These are phyloP conservation scores for Boloria selene DNA, from an alignment of 2,888 invertebrate genomes.

Conservation along the genomic window DNA sequence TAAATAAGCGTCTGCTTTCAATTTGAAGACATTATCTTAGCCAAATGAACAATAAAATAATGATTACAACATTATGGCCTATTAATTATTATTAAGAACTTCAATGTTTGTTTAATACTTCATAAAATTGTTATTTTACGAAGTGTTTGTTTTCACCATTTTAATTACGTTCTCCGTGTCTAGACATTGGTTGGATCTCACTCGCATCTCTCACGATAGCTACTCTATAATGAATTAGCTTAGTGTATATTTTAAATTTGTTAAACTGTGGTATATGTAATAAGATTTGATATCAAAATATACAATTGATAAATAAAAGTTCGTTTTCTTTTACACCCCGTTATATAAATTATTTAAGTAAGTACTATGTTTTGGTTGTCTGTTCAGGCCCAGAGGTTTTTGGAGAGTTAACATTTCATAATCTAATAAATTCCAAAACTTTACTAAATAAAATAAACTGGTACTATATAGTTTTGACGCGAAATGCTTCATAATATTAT, in stretches of 20 bases:
- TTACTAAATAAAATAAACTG: no score
- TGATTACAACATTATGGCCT: constrained; percentile 10
- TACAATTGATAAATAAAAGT: constrained; percentile 68
- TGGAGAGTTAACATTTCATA: no score
- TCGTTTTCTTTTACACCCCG: constrained; percentile 44
- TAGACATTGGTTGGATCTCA: constrained; percentile 27
- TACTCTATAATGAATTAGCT: constrained; percentile 21
- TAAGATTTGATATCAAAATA: constrained; percentile 82
- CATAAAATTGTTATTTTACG: background rate
- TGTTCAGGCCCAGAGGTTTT: no score
- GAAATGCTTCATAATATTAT: no score
- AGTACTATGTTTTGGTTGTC: no score
- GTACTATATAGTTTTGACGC: no score
- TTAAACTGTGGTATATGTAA: constrained; percentile 74
- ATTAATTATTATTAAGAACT: background rate
- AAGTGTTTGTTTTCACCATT: background rate
- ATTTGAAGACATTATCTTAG: constrained; percentile 3
- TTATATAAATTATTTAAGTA: background rate
- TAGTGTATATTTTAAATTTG: constrained; percentile 54
- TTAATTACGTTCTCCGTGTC: background rate
- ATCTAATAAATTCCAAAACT: no score
- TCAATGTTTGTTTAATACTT: constrained; percentile 3
- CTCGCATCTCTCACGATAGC: constrained; percentile 26
- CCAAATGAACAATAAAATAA: constrained; percentile 2
- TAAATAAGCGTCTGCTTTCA: background rate